Evolutionary conservation across 1,140 invertebrate genomes (phyloP), one percentile per base, ranked within the genome.

Genomic region (Drosophila bocqueti): DNA sequence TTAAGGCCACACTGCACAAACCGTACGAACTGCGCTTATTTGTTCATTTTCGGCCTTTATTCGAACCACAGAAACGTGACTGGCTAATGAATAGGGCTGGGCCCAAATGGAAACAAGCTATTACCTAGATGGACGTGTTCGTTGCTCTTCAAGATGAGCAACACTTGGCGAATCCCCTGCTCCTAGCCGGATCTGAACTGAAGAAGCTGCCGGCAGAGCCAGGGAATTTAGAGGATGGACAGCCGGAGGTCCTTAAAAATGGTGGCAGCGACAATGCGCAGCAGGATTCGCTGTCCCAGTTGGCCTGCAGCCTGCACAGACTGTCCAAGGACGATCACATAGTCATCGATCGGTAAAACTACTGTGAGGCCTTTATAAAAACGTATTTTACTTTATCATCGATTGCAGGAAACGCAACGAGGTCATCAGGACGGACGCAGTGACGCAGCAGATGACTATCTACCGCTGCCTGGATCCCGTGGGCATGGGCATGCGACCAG

Each of bases 361-460:
- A 6, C n/a, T 36, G 6, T 18, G 9, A 18, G 5, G 7, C 3
- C 11, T 13, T n/a, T 52, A 2, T 0, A n/a, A 26, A 13, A 67
- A 13, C 29, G 6, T 36, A 40, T 26, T n/a, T 61, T 11, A 62
- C 15, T 10, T 16, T 11, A 15, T 59, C 10, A 29, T 45, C 9
- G 15, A 11, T 2, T 26, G 15, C 52, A 92, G 91, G 4, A 91
- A 89, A 58, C 82, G 76, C 9, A 92, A 92, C 50, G 91, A 92
- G 60, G 73, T 92, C 15, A 58, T 89, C 2, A 78, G 91, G 13
- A 91, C 86, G 1, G 62, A 89, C 49, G 63, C 74, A 0, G 18
- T 71, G 10, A 92, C 81, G 10, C 80, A 83, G 34, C 85, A 91
- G 42, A 91, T 91, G 74, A 92, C 86, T 18, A 81, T 92, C 21